Evolutionary conservation across 2,113 vertebrate genomes (phyloP), one percentile per base, ranked within the genome.

Genomic region (Tringa solitaria): DNA sequence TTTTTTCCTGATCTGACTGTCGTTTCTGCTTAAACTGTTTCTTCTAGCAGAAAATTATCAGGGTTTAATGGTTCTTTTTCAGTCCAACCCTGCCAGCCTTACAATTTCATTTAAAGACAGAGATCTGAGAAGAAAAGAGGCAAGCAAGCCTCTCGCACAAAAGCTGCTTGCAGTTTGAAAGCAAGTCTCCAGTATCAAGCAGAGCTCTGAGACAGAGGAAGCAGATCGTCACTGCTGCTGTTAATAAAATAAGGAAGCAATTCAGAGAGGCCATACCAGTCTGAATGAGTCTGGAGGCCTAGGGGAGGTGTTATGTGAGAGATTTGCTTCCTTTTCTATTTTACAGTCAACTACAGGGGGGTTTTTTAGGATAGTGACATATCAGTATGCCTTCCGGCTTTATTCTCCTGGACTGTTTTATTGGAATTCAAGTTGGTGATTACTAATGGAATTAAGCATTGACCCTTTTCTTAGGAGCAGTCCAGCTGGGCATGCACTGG

Each of bases 21-120:
- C 22, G 3, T 84, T 96, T 89, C 89, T 28, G 65, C 87, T 93
- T 82, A 83, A 93, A 87, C 70, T 95, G 74, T 96, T 94, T 95
- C 78, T 95, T 94, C 84, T 87, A 93, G 84, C 70, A 87, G 87
- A 96, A 96, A 93, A 95, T 94, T 69, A 89, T 87, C 77, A 37
- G 76, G 70, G 22, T 80, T 96, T 96, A 91, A 43, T 96, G 74
- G 33, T 61, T 87, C 39, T 87, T 95, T 91, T 93, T 89, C 57
- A 69, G 70, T 82, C 53, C 45, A 48, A 28, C 94, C 32, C 74
- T 94, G 48, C 57, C 48, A 94, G 37, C 45, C 81, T 89, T 91
- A 91, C 37, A 89, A 76, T 94, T 91, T 69, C 19, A 57, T 95
- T 94, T 93, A 69, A 93, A 94, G 84, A 37, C 35, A 68, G 93